These are phyloP conservation scores for Chymomyza costata DNA, from an alignment of 1,140 invertebrate species.

Conservation along the genomic window DNA sequence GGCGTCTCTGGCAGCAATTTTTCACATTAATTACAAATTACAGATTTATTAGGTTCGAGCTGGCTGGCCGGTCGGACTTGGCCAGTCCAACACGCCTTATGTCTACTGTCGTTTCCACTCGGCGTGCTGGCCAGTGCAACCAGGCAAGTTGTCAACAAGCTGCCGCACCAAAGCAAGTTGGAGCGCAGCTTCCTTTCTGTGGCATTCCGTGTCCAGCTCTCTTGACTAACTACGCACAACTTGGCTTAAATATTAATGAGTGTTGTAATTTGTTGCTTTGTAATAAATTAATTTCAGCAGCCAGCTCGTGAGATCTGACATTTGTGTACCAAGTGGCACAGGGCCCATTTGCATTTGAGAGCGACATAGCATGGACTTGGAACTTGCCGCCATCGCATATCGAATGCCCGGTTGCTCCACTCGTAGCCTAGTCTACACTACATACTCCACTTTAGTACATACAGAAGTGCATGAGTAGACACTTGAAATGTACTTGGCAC, in stretches of 20 bases:
- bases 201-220: too few relatives aligned
- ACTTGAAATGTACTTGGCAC: constrained; percentile 72
- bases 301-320: constrained; percentile 43
- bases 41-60: constrained; percentile 71
- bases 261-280: constrained; percentile 70
- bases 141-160: too few relatives aligned
- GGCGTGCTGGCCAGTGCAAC: constrained; percentile 8
- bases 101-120: background rate
- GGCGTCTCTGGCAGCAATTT: constrained; percentile 60
- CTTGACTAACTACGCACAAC: constrained; percentile 24
- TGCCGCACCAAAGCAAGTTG: too few relatives aligned
- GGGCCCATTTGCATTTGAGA: constrained; percentile 59
- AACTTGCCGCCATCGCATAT: constrained; percentile 49
- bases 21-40: constrained; percentile 74
- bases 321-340: constrained; percentile 34
- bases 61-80: constrained; percentile 24
- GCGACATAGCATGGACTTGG: constrained; percentile 42
- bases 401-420: constrained; percentile 26
- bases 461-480: constrained; percentile 67
- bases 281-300: constrained; percentile 70
- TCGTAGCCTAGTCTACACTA: constrained; percentile 15
- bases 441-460: constrained; percentile 28
- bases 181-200: too few relatives aligned
- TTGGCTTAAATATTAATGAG: constrained; percentile 72
- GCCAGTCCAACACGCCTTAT: background rate